phyloP scores from a whole-genome alignment of 2,888 invertebrate genomes.

The Onthophagus sagittarius region DNA sequence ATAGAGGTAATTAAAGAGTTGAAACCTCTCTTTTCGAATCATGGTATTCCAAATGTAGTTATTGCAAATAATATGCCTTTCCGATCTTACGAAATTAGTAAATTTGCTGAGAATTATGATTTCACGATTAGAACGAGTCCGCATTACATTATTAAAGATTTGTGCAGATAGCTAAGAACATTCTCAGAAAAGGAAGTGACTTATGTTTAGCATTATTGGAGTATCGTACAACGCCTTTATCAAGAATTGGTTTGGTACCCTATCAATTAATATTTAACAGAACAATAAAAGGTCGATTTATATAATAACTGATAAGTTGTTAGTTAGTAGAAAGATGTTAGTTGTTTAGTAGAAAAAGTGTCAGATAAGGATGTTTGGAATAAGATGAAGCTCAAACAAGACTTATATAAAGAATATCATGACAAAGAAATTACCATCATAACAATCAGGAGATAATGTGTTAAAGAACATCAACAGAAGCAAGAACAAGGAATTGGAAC shows the following conservation, averaged over 20 bases:
- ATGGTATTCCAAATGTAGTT: constrained; percentile 28
- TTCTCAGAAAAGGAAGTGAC: constrained; percentile 10
- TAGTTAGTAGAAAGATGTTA: neutral
- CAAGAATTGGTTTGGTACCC: constrained; percentile 4
- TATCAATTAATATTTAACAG: neutral
- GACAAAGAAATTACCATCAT: neutral
- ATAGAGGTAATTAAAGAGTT: constrained; percentile 24
- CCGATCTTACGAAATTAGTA: neutral
- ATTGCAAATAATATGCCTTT: constrained; percentile 31
- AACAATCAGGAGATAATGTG: neutral
- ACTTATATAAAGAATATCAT: constrained; percentile 10
- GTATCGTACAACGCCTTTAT: constrained; percentile 11
- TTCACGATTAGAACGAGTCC: constrained; percentile 13
- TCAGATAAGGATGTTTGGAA: neutral
- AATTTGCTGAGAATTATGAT: constrained; percentile 7
- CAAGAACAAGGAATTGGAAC: neutral
- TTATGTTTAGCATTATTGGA: constrained; percentile 13
- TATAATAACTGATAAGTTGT: constrained; percentile 1
- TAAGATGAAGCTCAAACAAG: constrained; percentile 6
- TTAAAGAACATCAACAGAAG: neutral
- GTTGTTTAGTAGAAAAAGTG: neutral
- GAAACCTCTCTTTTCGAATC: constrained; percentile 26
- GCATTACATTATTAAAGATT: constrained; percentile 14
- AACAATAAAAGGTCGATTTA: constrained; percentile 1
- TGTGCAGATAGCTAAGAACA: constrained; percentile 5